Percentiles rank a stretch among this genome's conserved stretches.
Evolutionary conservation across 2,113 vertebrate species (phyloP).

Genomic region (Epinephelus moara): DNA sequence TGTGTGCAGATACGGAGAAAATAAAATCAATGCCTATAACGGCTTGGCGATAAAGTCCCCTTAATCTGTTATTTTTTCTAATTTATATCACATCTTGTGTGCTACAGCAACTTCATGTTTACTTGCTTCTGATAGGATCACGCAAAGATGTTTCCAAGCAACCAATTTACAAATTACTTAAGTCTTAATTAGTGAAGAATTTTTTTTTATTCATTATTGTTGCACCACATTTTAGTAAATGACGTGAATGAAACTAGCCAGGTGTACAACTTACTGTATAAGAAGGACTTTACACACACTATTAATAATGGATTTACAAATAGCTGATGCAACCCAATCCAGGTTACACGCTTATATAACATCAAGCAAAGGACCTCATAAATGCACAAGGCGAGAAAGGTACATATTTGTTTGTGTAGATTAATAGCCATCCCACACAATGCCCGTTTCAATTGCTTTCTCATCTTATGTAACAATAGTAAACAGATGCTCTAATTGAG

Average conservation of each 20-base stretch:
- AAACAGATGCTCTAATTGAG: not conserved
- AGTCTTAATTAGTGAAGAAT: not conserved
- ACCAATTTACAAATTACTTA: constrained; percentile 2
- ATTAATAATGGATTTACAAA: not conserved
- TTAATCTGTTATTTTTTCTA: not conserved
- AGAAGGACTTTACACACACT: not conserved
- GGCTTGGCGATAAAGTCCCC: not conserved
- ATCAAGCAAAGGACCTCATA: not conserved
- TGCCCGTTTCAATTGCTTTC: not conserved
- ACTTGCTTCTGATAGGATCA: not conserved
- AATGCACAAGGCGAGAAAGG: not conserved
- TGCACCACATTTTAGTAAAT: too few species aligned
- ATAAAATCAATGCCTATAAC: not conserved
- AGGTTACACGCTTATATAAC: not conserved
- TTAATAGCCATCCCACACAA: not conserved
- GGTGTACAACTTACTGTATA: not conserved
- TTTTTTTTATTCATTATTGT: not conserved
- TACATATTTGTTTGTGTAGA: not conserved
- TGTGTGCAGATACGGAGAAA: not conserved
- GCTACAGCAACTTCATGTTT: not conserved
- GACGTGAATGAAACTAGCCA: not conserved
- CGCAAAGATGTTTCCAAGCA: not conserved
- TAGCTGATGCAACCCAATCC: not conserved
- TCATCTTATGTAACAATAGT: not conserved
- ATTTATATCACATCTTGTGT: not conserved